phyloP scores from a whole-genome alignment of 2,888 invertebrate species.

The Ametastegia equiseti region DNA sequence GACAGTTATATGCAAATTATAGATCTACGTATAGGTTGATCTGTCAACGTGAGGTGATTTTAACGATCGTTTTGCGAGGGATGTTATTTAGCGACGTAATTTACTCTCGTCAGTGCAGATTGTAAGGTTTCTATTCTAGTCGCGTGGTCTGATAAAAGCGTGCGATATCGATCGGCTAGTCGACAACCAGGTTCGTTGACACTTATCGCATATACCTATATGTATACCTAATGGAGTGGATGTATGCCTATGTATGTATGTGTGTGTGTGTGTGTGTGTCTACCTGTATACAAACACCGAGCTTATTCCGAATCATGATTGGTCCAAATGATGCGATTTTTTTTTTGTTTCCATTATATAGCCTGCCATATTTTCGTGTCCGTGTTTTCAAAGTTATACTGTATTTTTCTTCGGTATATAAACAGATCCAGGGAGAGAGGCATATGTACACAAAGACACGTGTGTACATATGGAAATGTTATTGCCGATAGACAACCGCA shows the following conservation, averaged over 20 bases:
- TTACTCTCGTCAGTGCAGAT: background rate
- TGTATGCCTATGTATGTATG: background rate
- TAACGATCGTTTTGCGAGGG: too few species aligned
- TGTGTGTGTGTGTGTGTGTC: background rate
- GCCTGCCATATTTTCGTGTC: background rate
- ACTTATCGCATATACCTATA: background rate
- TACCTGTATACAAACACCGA: background rate
- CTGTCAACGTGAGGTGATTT: too few species aligned
- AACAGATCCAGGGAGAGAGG: background rate
- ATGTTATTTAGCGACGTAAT: background rate
- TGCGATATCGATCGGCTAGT: conserved; percentile 2
- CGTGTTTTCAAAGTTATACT: background rate
- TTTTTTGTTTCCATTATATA: background rate
- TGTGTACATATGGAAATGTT: background rate
- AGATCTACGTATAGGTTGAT: too few species aligned
- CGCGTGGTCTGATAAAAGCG: conserved; percentile 3
- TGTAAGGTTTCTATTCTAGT: conserved; percentile 8
- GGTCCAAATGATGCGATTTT: background rate
- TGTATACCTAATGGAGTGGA: too few species aligned
- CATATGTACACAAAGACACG: background rate
- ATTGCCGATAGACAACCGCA: background rate
- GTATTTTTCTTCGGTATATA: background rate
- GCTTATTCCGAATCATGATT: background rate
- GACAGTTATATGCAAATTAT: background rate
- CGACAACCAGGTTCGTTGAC: conserved; percentile 16